Percentiles rank a stretch among this genome's conserved stretches.
Conservation (phyloP, 2,888 invertebrate species). For the Tetranychus piercei region DNA sequence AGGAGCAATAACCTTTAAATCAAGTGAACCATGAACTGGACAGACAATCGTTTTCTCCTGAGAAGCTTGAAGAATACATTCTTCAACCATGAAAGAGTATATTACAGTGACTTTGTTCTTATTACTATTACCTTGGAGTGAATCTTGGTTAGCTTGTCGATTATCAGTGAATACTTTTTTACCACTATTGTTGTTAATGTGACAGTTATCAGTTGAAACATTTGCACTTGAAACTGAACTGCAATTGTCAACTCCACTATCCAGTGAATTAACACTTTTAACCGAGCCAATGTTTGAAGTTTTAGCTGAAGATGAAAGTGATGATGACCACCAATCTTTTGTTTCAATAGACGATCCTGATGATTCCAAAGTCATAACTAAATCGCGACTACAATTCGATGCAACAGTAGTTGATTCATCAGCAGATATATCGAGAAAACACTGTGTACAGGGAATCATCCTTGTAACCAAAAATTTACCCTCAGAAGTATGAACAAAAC, state of each 20-base stretch:
- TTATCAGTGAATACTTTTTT: background rate
- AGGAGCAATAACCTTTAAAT: constrained; percentile 64
- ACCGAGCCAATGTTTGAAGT: constrained; percentile 1
- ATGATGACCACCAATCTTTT: background rate
- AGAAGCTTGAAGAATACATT: constrained; percentile 70
- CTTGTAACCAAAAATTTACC: constrained; percentile 84
- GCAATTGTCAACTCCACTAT: constrained; percentile 2
- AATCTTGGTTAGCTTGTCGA: background rate
- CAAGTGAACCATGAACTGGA: constrained; percentile 55
- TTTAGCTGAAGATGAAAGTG: background rate
- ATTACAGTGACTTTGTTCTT: constrained; percentile 24
- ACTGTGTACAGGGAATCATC: constrained; percentile 74
- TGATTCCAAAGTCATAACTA: background rate
- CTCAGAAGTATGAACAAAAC: constrained; percentile 92
- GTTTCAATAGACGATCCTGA: background rate
- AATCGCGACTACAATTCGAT: background rate
- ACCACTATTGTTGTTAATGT: background rate
- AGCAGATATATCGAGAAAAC: constrained; percentile 38
- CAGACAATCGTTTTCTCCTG: constrained; percentile 49
- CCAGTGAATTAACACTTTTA: constrained; percentile 1
- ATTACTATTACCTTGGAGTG: background rate
- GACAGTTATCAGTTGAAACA: background rate
- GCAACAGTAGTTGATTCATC: background rate
- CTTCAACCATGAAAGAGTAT: constrained; percentile 80
- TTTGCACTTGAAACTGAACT: constrained; percentile 6